Percentiles rank a stretch among this genome's conserved stretches.
phyloP scores from a whole-genome alignment of 2,113 vertebrate genomes.

The Brachypteracias leptosomus region DNA sequence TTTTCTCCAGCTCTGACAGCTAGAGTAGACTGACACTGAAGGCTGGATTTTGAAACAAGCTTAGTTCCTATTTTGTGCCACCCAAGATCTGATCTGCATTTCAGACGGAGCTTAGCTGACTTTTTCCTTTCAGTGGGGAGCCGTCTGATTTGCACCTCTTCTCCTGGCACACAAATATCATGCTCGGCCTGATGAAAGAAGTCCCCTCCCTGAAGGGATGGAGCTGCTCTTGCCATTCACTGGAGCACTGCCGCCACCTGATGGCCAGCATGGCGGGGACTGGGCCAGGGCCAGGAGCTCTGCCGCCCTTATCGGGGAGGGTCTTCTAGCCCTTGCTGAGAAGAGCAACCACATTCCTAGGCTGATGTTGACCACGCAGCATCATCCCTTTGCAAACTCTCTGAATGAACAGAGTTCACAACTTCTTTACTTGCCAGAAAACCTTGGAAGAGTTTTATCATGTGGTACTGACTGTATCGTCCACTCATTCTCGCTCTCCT shows the following conservation, averaged over 20 bases:
- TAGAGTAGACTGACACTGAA: neutral
- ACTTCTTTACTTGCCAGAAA: neutral
- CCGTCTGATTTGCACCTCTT: neutral
- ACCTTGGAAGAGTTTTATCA: neutral
- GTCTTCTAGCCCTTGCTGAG: neutral
- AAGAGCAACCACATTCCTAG: rapidly evolving
- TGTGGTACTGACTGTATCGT: neutral
- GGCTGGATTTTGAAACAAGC: neutral
- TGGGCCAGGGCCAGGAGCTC: neutral
- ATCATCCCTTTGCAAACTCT: neutral
- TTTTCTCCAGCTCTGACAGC: neutral
- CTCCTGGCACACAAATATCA: neutral
- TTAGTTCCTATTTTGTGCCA: neutral
- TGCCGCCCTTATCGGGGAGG: neutral
- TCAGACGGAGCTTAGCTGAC: neutral
- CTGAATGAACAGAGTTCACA: neutral
- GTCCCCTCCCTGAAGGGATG: neutral
- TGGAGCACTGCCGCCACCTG: slow-evolving; percentile 44
- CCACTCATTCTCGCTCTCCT: neutral
- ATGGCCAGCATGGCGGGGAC: neutral
- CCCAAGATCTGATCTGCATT: neutral
- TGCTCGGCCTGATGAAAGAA: neutral
- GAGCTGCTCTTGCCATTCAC: neutral
- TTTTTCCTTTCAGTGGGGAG: neutral
- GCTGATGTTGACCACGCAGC: neutral